Conservation (phyloP, 2,113 vertebrate genomes). For the Cyphotilapia sp. region DNA sequence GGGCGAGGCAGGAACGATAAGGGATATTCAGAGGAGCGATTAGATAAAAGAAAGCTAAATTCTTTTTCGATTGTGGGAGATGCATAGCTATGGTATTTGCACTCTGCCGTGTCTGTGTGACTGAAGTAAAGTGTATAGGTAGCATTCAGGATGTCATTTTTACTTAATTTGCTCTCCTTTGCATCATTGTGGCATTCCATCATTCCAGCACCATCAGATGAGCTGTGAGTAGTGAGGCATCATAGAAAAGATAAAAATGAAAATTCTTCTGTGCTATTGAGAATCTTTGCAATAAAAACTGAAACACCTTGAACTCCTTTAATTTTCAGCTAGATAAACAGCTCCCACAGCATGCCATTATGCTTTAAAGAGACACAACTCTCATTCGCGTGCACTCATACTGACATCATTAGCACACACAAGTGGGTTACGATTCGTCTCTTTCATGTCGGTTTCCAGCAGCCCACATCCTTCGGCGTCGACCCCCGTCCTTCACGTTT, state of each 20-base stretch:
- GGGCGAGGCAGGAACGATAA: constrained; percentile 51
- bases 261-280: constrained; percentile 40
- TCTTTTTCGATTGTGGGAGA: constrained; percentile 43
- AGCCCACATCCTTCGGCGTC: not conserved
- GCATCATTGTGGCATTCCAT: constrained; percentile 43
- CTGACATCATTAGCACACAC: constrained; percentile 38
- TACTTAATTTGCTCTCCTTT: constrained; percentile 61
- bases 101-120: constrained; percentile 50
- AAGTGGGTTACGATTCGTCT: constrained; percentile 49
- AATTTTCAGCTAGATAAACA: constrained; percentile 47
- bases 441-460: constrained; percentile 47
- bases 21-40: constrained; percentile 59
- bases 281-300: constrained; percentile 24
- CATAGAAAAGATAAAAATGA: constrained; percentile 18
- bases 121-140: constrained; percentile 46
- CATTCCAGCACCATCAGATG: constrained; percentile 49
- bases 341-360: constrained; percentile 17
- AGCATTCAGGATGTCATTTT: constrained; percentile 52
- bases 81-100: constrained; percentile 45
- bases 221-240: constrained; percentile 18
- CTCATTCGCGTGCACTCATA: constrained; percentile 23
- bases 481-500: constrained; percentile 58
- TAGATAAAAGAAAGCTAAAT: constrained; percentile 60
- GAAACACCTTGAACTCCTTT: constrained; percentile 55
- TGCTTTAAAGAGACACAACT: constrained; percentile 52